Evolutionary conservation across 1,140 invertebrate species (phyloP).

Genomic region (Ostrea denselamellosa): DNA sequence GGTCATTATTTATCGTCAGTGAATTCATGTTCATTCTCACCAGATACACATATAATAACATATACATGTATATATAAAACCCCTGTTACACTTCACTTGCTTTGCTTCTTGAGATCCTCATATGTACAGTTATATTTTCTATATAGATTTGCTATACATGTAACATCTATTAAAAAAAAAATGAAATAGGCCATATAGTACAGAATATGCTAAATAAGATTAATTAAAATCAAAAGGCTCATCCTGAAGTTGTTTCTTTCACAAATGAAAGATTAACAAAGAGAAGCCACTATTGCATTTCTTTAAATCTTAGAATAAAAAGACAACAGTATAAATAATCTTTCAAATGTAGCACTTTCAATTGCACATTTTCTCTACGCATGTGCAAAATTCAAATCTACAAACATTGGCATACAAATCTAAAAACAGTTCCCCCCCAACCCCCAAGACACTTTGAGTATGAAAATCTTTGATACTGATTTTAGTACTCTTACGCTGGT

Average conservation of each 20-base stretch:
- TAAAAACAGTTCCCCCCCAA: not conserved
- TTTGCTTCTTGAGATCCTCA: constrained; percentile 37
- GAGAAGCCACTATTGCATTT: constrained; percentile 1
- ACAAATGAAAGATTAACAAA: not conserved
- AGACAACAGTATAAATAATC: constrained; percentile 15
- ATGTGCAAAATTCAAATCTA: not conserved
- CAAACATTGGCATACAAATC: not conserved
- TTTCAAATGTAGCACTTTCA: constrained; percentile 22
- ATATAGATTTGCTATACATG: constrained; percentile 27
- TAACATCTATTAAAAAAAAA: constrained; percentile 4
- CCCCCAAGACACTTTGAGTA: not conserved
- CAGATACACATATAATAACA: not conserved
- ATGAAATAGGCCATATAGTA: not conserved
- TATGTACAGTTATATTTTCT: constrained; percentile 10
- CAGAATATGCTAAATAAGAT: constrained; percentile 23
- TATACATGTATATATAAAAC: not conserved
- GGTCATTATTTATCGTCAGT: constrained; percentile 13
- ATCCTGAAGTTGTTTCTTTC: not conserved
- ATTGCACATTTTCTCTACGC: not conserved
- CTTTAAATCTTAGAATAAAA: not conserved
- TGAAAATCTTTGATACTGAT: constrained; percentile 2
- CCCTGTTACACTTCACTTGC: constrained; percentile 28
- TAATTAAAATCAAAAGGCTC: constrained; percentile 12
- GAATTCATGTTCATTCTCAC: constrained; percentile 26
- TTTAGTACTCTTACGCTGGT: not conserved